Evolutionary conservation across 1,140 invertebrate species (phyloP).

Genomic region (Galendromus occidentalis): DNA sequence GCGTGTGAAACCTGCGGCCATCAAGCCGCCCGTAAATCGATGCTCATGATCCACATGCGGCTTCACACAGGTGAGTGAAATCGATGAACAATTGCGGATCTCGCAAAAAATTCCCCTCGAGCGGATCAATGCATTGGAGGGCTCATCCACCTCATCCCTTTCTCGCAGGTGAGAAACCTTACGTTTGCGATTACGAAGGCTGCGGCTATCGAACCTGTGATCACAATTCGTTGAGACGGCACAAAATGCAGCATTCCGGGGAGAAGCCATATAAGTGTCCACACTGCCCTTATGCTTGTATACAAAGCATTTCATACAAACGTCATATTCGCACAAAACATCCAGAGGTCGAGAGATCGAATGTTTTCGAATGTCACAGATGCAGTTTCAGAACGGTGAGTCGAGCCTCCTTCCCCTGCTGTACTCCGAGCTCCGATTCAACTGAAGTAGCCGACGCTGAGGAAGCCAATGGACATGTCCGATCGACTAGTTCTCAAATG

Average conservation of each 20-base stretch:
- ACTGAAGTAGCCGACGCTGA: no score
- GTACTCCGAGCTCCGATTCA: no score
- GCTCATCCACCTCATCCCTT: no score
- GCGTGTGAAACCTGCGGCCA: conserved; percentile 53
- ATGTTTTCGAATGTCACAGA: neutral
- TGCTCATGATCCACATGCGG: conserved; percentile 45
- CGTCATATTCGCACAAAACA: conserved; percentile 43
- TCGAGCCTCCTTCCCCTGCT: no score
- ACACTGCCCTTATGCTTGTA: conserved; percentile 44
- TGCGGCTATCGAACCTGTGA: conserved; percentile 55
- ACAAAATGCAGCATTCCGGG: conserved; percentile 52
- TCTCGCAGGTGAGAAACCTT: conserved; percentile 43
- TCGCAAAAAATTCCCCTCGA: no score
- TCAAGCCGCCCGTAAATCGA: conserved; percentile 35
- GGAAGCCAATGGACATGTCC: no score
- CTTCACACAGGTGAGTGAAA: conserved; percentile 39
- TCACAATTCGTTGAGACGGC: conserved; percentile 57
- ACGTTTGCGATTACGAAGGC: conserved; percentile 39
- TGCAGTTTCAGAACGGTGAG: conserved; percentile 3
- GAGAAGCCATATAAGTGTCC: conserved; percentile 46
- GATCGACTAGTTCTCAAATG: no score
- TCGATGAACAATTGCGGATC: neutral
- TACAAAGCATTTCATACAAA: conserved; percentile 42
- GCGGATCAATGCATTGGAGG: no score
- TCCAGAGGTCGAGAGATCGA: conserved; percentile 29